These are phyloP conservation scores for Trilocha varians DNA, from an alignment of 2,888 invertebrate species.

Conservation along the genomic window DNA sequence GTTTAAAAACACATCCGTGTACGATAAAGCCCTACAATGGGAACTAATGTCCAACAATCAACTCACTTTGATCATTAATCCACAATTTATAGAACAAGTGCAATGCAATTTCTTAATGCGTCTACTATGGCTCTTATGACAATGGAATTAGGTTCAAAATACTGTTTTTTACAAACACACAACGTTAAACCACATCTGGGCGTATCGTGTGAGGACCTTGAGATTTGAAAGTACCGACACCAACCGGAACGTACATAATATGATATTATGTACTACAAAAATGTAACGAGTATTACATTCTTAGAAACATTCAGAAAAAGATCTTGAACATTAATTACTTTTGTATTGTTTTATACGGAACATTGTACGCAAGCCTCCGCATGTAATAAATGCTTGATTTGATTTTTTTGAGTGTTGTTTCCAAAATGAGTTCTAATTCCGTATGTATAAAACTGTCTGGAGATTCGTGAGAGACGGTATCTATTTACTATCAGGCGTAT, in stretches of 20 bases:
- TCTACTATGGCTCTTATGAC: constrained; percentile 10
- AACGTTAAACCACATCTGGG: constrained; percentile 19
- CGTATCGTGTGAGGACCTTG: constrained; percentile 49
- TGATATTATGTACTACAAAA: constrained; percentile 12
- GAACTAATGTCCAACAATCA: constrained; percentile 31
- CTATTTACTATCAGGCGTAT: no score
- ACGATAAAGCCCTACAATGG: constrained; percentile 7
- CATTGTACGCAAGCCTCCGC: no score
- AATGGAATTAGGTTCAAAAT: constrained; percentile 18
- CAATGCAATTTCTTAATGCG: constrained; percentile 6
- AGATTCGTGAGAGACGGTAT: no score
- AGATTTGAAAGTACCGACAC: constrained; percentile 49
- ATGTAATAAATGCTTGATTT: no score
- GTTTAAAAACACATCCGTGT: constrained; percentile 34
- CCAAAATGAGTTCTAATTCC: no score
- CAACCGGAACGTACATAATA: constrained; percentile 48
- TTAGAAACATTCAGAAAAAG: constrained; percentile 30
- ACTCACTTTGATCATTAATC: constrained; percentile 31
- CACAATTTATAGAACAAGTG: constrained; percentile 24
- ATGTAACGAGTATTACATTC: constrained; percentile 21
- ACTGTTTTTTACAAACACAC: constrained; percentile 3
- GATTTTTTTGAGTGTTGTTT: no score
- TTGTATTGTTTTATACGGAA: no score
- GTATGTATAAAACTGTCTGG: no score
- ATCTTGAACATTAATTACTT: no score